phyloP scores from a whole-genome alignment of 2,797 vertebrate species.

The Aselliscus stoliczkanus region DNA sequence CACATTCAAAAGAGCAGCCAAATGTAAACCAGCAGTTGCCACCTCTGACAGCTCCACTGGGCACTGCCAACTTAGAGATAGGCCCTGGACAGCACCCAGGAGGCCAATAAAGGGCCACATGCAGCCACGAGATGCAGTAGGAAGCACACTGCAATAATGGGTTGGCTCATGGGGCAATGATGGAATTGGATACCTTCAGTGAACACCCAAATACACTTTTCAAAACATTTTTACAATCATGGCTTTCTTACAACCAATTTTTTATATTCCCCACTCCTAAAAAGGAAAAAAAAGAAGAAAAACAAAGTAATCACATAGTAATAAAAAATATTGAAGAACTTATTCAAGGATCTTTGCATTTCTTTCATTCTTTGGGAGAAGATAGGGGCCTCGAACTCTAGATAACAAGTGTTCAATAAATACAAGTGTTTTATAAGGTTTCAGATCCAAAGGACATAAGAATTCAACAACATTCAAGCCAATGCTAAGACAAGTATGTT shows the following conservation, averaged over 20 bases:
- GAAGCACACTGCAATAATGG: not conserved
- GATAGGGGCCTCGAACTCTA: not conserved
- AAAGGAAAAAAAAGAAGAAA: not conserved
- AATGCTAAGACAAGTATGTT: not conserved
- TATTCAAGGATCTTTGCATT: not conserved
- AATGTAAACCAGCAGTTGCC: not conserved
- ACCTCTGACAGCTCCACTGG: not conserved
- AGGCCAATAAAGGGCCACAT: not conserved
- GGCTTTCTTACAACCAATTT: not conserved
- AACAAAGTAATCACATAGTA: not conserved
- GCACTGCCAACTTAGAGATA: not conserved
- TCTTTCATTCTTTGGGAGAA: not conserved
- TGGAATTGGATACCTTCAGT: not conserved
- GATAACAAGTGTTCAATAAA: not conserved
- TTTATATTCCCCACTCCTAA: not conserved
- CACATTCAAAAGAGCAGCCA: constrained; percentile 22
- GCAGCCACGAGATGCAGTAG: not conserved
- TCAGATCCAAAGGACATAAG: not conserved
- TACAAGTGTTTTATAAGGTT: not conserved
- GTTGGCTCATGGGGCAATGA: not conserved
- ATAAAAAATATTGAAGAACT: constrained; percentile 6
- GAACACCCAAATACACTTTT: not conserved
- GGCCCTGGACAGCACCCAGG: not conserved
- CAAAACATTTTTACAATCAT: not conserved
- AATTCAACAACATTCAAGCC: not conserved